These are phyloP conservation scores for Ridgeia piscesae DNA, from an alignment of 1,140 invertebrate species.

Conservation along the genomic window DNA sequence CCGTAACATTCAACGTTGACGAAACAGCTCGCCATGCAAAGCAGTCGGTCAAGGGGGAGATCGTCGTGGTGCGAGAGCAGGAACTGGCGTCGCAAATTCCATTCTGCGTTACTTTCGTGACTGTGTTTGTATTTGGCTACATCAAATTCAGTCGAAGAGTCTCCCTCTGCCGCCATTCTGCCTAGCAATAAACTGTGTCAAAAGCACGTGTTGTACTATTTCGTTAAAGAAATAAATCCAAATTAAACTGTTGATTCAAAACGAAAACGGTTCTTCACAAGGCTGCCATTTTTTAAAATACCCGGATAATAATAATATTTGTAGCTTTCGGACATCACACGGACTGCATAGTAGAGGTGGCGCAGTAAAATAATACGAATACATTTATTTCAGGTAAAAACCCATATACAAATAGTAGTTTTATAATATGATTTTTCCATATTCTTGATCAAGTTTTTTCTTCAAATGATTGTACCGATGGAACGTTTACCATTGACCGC, in stretches of 20 bases:
- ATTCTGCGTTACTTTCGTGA: conserved; percentile 77
- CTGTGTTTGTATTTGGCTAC: not conserved
- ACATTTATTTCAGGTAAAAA: too few species aligned
- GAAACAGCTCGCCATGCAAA: conserved; percentile 81
- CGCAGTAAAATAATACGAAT: too few species aligned
- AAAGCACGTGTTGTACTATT: not conserved
- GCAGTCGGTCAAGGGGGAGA: conserved; percentile 69
- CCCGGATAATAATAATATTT: not conserved
- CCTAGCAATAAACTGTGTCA: not conserved
- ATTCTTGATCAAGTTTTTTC: too few species aligned
- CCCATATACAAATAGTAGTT: too few species aligned
- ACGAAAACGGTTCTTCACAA: not conserved
- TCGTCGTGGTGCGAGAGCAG: conserved; percentile 71
- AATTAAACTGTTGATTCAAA: not conserved
- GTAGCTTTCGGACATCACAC: not conserved
- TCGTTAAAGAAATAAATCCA: not conserved
- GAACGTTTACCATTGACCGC: too few species aligned
- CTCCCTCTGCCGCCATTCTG: not conserved
- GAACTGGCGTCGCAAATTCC: conserved; percentile 76
- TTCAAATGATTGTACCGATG: too few species aligned
- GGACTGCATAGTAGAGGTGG: not conserved
- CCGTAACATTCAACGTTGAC: conserved; percentile 81
- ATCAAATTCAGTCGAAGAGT: not conserved
- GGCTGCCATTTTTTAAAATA: not conserved
- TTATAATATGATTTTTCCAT: too few species aligned